phyloP scores from a whole-genome alignment of 2,888 invertebrate genomes.

The Apodemia duryi region DNA sequence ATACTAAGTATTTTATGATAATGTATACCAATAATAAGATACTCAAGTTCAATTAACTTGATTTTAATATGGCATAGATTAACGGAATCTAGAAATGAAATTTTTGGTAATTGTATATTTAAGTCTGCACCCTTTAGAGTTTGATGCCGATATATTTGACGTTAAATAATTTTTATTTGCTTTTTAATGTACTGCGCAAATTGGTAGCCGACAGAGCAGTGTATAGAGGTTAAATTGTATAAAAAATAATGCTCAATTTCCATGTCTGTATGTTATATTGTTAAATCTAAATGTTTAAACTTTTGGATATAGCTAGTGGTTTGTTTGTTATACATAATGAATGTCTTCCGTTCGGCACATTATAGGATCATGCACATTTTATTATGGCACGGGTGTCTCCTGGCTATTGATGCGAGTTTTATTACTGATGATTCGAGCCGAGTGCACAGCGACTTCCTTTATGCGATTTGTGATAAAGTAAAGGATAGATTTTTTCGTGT shows the following conservation, averaged over 20 bases:
- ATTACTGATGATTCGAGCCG: conserved; percentile 46
- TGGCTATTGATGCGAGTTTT: conserved; percentile 43
- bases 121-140: conserved; percentile 6
- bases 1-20: conserved; percentile 9
- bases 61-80: conserved; percentile 10
- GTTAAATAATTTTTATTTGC: background rate
- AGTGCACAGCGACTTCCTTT: conserved; percentile 73
- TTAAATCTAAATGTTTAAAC: conserved; percentile 64
- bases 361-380: conserved; percentile 71
- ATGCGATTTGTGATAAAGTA: conserved; percentile 72
- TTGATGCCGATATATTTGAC: background rate
- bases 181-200: conserved; percentile 5
- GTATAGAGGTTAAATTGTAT: conserved; percentile 54
- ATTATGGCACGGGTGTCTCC: conserved; percentile 37
- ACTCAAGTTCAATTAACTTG: background rate
- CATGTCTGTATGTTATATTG: conserved; percentile 71
- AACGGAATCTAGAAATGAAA: background rate
- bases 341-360: conserved; percentile 79
- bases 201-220: conserved; percentile 42
- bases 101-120: conserved; percentile 9
- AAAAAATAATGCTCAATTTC: conserved; percentile 70
- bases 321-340: conserved; percentile 91
- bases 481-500: conserved; percentile 52
- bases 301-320: conserved; percentile 71
- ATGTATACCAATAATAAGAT: conserved; percentile 1